Percentiles rank a stretch among this genome's conserved stretches.
Evolutionary conservation across 2,888 invertebrate genomes (phyloP).

Genomic region (Philhelius pedissequus): DNA sequence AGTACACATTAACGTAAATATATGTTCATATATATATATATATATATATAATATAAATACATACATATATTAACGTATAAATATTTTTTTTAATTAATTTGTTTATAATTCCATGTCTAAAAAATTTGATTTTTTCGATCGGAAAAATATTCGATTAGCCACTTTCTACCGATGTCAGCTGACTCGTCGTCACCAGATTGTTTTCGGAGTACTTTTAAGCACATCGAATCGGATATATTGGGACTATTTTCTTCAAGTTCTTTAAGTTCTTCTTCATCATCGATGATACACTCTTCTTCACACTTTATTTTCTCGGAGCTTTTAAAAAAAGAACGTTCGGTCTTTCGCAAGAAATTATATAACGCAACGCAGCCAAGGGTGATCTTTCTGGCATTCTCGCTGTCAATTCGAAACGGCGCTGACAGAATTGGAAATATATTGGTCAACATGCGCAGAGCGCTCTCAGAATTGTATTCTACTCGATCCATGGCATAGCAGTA

Average conservation of each 20-base stretch:
- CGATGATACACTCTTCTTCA: slow-evolving; percentile 75
- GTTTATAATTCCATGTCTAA: slow-evolving; percentile 70
- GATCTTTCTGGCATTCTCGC: slow-evolving; percentile 75
- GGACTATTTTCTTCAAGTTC: slow-evolving; percentile 75
- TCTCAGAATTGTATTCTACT: slow-evolving; percentile 65
- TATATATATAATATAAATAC: slow-evolving; percentile 39
- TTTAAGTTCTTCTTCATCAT: slow-evolving; percentile 74
- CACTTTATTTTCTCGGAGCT: slow-evolving; percentile 74
- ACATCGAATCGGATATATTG: slow-evolving; percentile 74
- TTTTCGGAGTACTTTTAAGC: slow-evolving; percentile 73
- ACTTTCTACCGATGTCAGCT: slow-evolving; percentile 73
- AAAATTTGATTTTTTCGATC: slow-evolving; percentile 62
- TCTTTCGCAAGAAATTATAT: slow-evolving; percentile 77
- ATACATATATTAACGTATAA: slow-evolving; percentile 70
- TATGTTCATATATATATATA: slow-evolving; percentile 20
- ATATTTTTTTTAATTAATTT: slow-evolving; percentile 73
- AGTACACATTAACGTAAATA: slow-evolving; percentile 42
- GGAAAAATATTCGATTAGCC: slow-evolving; percentile 72
- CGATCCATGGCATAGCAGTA: slow-evolving; percentile 71
- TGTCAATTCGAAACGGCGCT: slow-evolving; percentile 75
- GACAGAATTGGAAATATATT: slow-evolving; percentile 76
- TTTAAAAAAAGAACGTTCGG: slow-evolving; percentile 74
- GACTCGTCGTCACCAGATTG: slow-evolving; percentile 74
- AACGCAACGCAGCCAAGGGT: slow-evolving; percentile 76
- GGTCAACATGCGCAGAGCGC: slow-evolving; percentile 75